A percentile compares a stretch with the other conserved stretches of the same genome.
Evolutionary conservation across 2,113 vertebrate genomes (phyloP).

Genomic region (Marcusenius ussheri): DNA sequence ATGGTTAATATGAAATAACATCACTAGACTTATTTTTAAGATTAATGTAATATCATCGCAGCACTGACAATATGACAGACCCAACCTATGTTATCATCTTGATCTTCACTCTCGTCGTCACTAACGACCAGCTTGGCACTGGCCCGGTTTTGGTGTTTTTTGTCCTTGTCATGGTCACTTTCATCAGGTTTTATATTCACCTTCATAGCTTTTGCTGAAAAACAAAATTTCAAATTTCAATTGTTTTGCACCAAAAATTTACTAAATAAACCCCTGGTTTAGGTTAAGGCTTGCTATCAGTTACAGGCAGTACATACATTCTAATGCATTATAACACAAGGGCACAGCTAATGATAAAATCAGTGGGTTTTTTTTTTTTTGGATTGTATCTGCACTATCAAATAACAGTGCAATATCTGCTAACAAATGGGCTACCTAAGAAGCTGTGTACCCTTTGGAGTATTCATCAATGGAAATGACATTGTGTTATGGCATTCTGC

Average conservation of each 20-base stretch:
- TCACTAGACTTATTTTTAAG: conserved; percentile 12
- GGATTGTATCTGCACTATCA: neutral
- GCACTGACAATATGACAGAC: too few species aligned
- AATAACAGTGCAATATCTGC: neutral
- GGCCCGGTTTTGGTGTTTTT: conserved; percentile 70
- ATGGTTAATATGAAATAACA: neutral
- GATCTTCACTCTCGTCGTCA: conserved; percentile 83
- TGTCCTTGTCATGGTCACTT: conserved; percentile 69
- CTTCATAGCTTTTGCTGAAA: conserved; percentile 75
- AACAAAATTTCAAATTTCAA: conserved; percentile 13
- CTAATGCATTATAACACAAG: neutral
- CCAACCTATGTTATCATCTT: conserved; percentile 58
- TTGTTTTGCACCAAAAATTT: neutral
- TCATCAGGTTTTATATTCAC: conserved; percentile 79
- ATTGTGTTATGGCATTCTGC: neutral
- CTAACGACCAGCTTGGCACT: conserved; percentile 82
- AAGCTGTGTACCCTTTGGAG: neutral
- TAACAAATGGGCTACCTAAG: neutral
- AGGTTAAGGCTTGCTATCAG: neutral
- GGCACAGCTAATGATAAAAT: neutral
- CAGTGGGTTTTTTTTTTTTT: neutral
- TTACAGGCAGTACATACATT: neutral
- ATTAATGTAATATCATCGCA: neutral
- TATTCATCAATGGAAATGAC: neutral
- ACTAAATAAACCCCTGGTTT: neutral